Percentiles rank a stretch among this genome's conserved stretches.
Conservation (phyloP, 2,797 vertebrate species). For the Botia almorhae region DNA sequence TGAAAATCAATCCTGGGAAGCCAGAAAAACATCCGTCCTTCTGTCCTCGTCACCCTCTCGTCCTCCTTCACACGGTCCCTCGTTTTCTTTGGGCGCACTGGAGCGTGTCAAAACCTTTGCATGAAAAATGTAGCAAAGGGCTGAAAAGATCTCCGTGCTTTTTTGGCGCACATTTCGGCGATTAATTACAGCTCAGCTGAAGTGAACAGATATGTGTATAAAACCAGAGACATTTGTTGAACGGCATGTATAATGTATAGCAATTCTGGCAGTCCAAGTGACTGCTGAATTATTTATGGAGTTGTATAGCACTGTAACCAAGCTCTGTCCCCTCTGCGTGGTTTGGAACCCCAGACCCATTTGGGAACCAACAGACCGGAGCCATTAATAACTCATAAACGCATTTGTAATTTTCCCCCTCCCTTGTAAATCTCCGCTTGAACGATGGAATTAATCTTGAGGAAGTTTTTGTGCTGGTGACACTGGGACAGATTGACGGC, state of each 20-base stretch:
- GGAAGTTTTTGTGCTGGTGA: constrained; percentile 23
- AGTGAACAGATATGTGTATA: constrained; percentile 50
- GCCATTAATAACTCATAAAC: constrained; percentile 62
- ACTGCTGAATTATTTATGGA: constrained; percentile 61
- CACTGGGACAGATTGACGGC: constrained; percentile 24
- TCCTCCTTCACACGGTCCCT: neutral
- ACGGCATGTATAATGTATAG: constrained; percentile 63
- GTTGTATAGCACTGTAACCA: constrained; percentile 59
- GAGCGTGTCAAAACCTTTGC: constrained; percentile 37
- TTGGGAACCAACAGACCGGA: constrained; percentile 48
- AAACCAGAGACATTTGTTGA: constrained; percentile 60
- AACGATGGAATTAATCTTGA: constrained; percentile 42
- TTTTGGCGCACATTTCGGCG: constrained; percentile 44
- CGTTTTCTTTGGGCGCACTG: constrained; percentile 35
- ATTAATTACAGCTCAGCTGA: constrained; percentile 57
- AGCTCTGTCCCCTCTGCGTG: constrained; percentile 30
- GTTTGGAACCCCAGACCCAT: constrained; percentile 46
- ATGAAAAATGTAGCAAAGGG: constrained; percentile 31
- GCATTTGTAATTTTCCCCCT: constrained; percentile 49
- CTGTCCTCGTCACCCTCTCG: constrained; percentile 5
- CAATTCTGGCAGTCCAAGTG: constrained; percentile 61
- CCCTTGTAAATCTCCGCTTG: constrained; percentile 41
- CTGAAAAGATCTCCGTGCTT: constrained; percentile 38
- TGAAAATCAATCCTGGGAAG: constrained; percentile 52
- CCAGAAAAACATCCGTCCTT: constrained; percentile 37